Evolutionary conservation across 2,888 invertebrate genomes (phyloP).

Genomic region (Octodonta nipae): DNA sequence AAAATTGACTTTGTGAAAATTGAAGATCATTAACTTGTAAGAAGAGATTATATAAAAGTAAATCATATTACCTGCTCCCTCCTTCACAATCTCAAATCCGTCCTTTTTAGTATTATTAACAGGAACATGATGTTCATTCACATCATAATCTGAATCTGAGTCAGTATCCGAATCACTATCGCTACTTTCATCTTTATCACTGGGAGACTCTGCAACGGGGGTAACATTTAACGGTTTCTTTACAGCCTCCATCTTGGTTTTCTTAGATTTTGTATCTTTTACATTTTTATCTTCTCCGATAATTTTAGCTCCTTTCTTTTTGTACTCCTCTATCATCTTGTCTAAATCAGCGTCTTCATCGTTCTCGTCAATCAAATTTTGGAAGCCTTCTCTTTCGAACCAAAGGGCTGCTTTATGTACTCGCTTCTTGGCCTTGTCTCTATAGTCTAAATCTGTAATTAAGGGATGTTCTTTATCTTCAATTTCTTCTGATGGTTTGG

Average conservation of each 20-base stretch:
- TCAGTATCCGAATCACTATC: conserved; percentile 24
- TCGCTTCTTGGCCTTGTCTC: conserved; percentile 58
- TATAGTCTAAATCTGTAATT: conserved; percentile 65
- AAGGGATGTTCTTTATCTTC: conserved; percentile 48
- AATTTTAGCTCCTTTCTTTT: conserved; percentile 51
- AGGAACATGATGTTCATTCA: conserved; percentile 29
- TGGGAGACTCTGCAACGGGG: conserved; percentile 9
- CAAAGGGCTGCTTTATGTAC: conserved; percentile 71
- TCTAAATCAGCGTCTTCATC: conserved; percentile 82
- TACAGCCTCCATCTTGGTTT: conserved; percentile 14
- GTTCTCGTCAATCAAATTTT: conserved; percentile 64
- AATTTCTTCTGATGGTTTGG: conserved; percentile 20
- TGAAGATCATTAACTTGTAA: too few relatives aligned
- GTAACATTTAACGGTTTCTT: conserved; percentile 12
- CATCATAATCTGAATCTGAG: conserved; percentile 34
- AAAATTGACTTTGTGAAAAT: too few relatives aligned
- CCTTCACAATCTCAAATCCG: conserved; percentile 56
- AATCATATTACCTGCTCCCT: conserved; percentile 30
- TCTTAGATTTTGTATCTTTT: conserved; percentile 19
- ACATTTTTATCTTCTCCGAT: conserved; percentile 37
- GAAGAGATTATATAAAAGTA: too few relatives aligned
- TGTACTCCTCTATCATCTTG: conserved; percentile 56
- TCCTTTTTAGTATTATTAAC: conserved; percentile 37
- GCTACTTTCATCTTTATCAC: conserved; percentile 27
- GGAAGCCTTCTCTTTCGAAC: conserved; percentile 76